A percentile compares a stretch with the other conserved stretches of the same genome.
These are phyloP conservation scores for Ylistrum balloti DNA, from an alignment of 1,140 invertebrate species.

Conservation along the genomic window DNA sequence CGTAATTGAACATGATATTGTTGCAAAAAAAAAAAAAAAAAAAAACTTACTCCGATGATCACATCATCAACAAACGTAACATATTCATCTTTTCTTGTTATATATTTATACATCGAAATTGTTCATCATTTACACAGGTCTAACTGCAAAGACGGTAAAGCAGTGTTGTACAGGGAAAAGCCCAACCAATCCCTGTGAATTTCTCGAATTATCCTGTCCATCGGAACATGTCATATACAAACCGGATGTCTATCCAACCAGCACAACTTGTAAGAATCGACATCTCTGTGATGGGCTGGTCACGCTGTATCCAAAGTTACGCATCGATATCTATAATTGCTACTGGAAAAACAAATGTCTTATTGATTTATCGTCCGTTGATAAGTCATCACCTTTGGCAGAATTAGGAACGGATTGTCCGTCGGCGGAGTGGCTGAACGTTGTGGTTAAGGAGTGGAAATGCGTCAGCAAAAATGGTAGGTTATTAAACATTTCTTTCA, in stretches of 20 bases:
- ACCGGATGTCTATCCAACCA: not conserved
- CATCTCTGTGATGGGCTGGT: not conserved
- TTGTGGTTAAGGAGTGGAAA: not conserved
- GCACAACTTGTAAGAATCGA: not conserved
- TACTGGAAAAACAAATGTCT: conserved; percentile 18
- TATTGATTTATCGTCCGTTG: not conserved
- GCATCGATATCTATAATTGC: not conserved
- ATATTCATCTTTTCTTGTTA: too few species aligned
- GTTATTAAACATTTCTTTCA: not conserved
- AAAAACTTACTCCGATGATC: too few species aligned
- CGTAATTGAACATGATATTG: too few species aligned
- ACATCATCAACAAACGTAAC: too few species aligned
- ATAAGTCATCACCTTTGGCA: not conserved
- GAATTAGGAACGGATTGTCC: not conserved
- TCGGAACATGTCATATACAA: not conserved
- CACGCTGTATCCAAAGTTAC: not conserved
- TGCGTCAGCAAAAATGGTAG: not conserved
- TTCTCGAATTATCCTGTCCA: not conserved
- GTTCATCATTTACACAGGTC: not conserved
- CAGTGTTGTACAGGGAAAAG: not conserved
- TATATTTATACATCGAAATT: not conserved
- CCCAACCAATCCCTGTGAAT: not conserved
- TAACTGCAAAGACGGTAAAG: not conserved
- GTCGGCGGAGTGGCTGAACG: not conserved
- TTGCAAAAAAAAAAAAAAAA: too few species aligned